These are phyloP conservation scores for Acleris literana DNA, from an alignment of 2,888 invertebrate genomes.

Conservation along the genomic window DNA sequence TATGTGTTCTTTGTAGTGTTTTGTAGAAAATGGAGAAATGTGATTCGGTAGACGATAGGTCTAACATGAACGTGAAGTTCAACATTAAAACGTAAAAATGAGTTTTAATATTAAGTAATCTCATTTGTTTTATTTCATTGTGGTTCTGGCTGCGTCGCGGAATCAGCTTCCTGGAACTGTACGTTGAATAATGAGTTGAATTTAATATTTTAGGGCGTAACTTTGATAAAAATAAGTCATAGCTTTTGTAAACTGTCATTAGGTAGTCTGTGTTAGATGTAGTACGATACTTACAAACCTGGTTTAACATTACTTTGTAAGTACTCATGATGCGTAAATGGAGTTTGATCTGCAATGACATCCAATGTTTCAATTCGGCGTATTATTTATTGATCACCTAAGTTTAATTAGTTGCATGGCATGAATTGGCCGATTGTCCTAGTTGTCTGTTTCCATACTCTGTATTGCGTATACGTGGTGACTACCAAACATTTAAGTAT, in stretches of 20 bases:
- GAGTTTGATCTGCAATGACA: conserved; percentile 3
- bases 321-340: conserved; percentile 3
- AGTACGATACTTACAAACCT: conserved; percentile 3
- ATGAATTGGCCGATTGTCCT: conserved; percentile 35
- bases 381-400: conserved; percentile 10
- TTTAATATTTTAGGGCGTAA: conserved; percentile 40
- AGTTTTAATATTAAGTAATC: conserved; percentile 49
- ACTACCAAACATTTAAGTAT: conserved; percentile 9
- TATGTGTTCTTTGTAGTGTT: background rate
- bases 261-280: conserved; percentile 3
- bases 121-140: conserved; percentile 57
- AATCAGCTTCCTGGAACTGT: conserved; percentile 76
- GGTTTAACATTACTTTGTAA: background rate
- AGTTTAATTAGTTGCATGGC: conserved; percentile 39
- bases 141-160: conserved; percentile 66
- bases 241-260: conserved; percentile 20
- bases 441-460: conserved; percentile 29
- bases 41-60: conserved; percentile 16
- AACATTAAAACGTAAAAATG: conserved; percentile 6
- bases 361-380: background rate
- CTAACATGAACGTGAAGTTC: too few species aligned
- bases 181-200: conserved; percentile 60
- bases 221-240: conserved; percentile 14
- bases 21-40: conserved; percentile 1
- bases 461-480: conserved; percentile 14